These are phyloP conservation scores for Lucinisca nassula DNA, from an alignment of 2,888 invertebrate genomes.

Conservation along the genomic window DNA sequence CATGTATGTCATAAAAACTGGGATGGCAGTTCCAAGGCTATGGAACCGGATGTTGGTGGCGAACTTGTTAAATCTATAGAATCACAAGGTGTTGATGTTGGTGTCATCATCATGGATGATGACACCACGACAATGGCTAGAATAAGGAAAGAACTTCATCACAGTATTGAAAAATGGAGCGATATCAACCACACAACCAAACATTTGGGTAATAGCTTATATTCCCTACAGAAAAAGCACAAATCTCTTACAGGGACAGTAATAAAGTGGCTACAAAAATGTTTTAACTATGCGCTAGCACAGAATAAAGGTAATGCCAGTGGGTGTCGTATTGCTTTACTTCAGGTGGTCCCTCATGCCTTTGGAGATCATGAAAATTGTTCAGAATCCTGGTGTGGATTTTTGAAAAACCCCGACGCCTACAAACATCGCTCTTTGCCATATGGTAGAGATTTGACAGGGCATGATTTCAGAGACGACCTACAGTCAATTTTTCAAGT, in stretches of 20 bases:
- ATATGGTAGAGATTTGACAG: slow-evolving; percentile 31
- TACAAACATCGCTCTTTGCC: slow-evolving; percentile 29
- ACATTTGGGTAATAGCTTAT: slow-evolving; percentile 53
- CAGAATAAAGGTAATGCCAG: slow-evolving; percentile 45
- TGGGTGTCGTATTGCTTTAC: not conserved
- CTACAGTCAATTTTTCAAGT: slow-evolving; percentile 28
- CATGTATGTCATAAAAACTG: slow-evolving; percentile 48
- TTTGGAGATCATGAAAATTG: slow-evolving; percentile 31
- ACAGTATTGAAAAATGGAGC: slow-evolving; percentile 53
- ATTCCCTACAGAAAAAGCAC: slow-evolving; percentile 52
- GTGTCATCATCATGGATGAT: slow-evolving; percentile 58
- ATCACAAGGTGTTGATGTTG: slow-evolving; percentile 38
- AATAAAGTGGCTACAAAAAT: slow-evolving; percentile 47
- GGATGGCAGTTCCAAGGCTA: slow-evolving; percentile 51
- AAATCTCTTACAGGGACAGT: slow-evolving; percentile 41
- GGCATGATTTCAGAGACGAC: slow-evolving; percentile 18
- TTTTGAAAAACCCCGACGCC: slow-evolving; percentile 3
- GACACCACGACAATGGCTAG: slow-evolving; percentile 57
- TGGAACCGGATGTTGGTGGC: slow-evolving; percentile 58
- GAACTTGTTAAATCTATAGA: slow-evolving; percentile 43
- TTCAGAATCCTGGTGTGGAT: slow-evolving; percentile 4
- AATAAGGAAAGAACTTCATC: slow-evolving; percentile 26
- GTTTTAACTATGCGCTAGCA: slow-evolving; percentile 54
- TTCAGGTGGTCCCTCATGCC: slow-evolving; percentile 33
- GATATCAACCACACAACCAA: slow-evolving; percentile 57